These are phyloP conservation scores for Blastobasis lacticolella DNA, from an alignment of 2,888 invertebrate genomes.

Conservation along the genomic window DNA sequence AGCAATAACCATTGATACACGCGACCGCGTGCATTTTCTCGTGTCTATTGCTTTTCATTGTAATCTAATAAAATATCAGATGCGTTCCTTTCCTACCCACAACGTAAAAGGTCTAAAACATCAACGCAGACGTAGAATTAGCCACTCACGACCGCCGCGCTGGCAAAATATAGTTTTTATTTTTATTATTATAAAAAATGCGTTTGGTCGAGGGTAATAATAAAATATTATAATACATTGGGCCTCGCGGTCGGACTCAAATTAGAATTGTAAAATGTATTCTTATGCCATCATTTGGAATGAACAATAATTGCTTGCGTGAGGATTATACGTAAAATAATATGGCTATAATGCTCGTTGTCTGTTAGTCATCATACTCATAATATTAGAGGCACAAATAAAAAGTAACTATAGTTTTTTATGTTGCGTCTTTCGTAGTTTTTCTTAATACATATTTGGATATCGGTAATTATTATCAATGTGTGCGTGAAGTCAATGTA, in stretches of 20 bases:
- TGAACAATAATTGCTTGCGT: slow-evolving; percentile 50
- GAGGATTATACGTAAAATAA: slow-evolving; percentile 42
- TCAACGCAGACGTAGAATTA: slow-evolving; percentile 5
- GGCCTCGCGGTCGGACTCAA: slow-evolving; percentile 28
- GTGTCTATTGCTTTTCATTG: too few relatives aligned
- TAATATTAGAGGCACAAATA: slow-evolving; percentile 49
- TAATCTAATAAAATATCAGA: too few relatives aligned
- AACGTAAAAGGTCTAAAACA: too few relatives aligned
- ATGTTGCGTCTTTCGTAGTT: background rate
- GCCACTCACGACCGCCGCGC: slow-evolving; percentile 3
- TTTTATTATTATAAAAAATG: slow-evolving; percentile 23
- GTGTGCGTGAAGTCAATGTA: too few relatives aligned
- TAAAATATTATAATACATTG: slow-evolving; percentile 28
- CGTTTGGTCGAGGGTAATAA: slow-evolving; percentile 11
- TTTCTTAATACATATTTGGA: too few relatives aligned
- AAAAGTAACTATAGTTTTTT: slow-evolving; percentile 24
- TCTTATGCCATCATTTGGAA: slow-evolving; percentile 50
- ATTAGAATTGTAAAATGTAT: slow-evolving; percentile 51
- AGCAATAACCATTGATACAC: too few relatives aligned
- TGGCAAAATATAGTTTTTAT: slow-evolving; percentile 24
- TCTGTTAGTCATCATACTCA: slow-evolving; percentile 29
- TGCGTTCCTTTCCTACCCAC: too few relatives aligned
- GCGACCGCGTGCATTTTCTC: too few relatives aligned
- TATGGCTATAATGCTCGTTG: slow-evolving; percentile 39
- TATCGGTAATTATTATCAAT: too few relatives aligned